Evolutionary conservation across 2,797 vertebrate species (phyloP).

Genomic region (Petrocephalus schoutedeni): DNA sequence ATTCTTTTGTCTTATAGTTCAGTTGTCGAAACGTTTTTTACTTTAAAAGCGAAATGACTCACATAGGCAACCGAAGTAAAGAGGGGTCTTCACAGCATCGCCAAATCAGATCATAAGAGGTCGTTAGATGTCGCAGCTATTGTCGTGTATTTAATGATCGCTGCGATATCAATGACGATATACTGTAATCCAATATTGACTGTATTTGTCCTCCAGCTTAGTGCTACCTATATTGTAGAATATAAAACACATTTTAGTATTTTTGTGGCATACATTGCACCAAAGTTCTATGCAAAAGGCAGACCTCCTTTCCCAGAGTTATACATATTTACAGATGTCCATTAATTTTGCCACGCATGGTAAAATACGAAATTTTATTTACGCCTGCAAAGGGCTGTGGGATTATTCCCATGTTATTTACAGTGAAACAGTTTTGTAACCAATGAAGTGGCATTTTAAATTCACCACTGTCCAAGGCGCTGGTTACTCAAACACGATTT

Average conservation of each 20-base stretch:
- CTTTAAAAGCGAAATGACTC: background rate
- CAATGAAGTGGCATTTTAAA: background rate
- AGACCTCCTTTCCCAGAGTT: background rate
- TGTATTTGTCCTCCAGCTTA: background rate
- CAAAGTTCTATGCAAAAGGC: background rate
- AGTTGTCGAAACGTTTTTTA: background rate
- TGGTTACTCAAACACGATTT: background rate
- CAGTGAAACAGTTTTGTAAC: background rate
- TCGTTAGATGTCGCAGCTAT: background rate
- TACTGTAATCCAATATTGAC: slow-evolving; percentile 1
- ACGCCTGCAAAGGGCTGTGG: background rate
- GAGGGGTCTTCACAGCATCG: background rate
- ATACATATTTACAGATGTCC: background rate
- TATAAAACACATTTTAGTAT: background rate
- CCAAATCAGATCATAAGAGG: background rate
- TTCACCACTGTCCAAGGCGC: background rate
- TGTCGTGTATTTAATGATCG: background rate
- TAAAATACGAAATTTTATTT: background rate
- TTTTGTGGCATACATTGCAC: background rate
- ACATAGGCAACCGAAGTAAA: background rate
- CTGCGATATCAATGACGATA: background rate
- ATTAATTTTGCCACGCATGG: background rate
- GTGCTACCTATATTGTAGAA: background rate
- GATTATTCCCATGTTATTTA: background rate
- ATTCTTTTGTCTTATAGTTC: background rate